Evolutionary conservation across 2,113 vertebrate species (phyloP).

Genomic region (Myiopsitta monachus): DNA sequence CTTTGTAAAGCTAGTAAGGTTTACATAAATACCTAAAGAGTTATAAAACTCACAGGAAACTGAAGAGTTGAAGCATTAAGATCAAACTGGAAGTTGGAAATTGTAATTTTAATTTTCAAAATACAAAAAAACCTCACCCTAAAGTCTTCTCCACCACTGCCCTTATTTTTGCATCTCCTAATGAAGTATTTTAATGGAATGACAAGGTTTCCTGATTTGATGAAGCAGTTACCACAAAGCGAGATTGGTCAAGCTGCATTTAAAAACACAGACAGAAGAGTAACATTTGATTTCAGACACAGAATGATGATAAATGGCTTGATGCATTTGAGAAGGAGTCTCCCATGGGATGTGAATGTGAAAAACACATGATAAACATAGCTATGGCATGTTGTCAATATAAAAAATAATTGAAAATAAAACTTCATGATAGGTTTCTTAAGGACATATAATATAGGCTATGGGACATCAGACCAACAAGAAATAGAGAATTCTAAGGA

Average conservation of each 20-base stretch:
- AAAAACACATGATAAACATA: constrained; percentile 31
- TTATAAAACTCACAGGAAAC: no score
- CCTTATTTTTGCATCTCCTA: neutral
- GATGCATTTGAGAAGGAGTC: neutral
- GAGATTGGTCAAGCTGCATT: constrained; percentile 26
- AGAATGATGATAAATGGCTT: constrained; percentile 78
- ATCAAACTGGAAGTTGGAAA: no score
- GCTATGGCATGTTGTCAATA: neutral
- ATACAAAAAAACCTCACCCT: fast-evolving
- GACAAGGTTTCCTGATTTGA: constrained; percentile 25
- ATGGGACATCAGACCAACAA: neutral
- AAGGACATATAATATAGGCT: neutral
- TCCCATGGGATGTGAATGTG: constrained; percentile 47
- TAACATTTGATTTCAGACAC: constrained; percentile 59
- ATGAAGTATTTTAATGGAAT: constrained; percentile 40
- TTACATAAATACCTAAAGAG: no score
- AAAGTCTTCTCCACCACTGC: neutral
- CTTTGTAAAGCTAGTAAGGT: no score
- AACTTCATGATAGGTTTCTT: constrained; percentile 4
- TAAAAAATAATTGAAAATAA: constrained; percentile 36
- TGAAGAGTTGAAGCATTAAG: no score
- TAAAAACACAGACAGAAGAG: constrained; percentile 45
- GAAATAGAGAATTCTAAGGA: neutral
- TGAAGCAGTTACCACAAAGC: constrained; percentile 43
- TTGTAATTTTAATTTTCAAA: neutral